Base-by-base conservation (phyloP, 2,888 invertebrate species). In the Temnothorax unifasciatus region DNA sequence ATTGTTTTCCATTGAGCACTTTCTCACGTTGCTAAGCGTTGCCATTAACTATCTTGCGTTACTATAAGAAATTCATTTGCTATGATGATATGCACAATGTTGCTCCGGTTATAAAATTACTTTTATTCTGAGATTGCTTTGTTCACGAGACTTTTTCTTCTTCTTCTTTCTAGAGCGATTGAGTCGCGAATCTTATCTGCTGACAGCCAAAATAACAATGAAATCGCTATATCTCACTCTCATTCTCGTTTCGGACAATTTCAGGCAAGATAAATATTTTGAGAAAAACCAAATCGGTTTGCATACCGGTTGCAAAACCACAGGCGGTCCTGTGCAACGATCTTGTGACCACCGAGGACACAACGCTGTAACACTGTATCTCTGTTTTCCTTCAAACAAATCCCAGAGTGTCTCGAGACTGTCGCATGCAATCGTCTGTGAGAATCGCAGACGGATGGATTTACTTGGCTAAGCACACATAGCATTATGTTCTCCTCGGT, bases 1-100 rank as follows among this genome's bases (percentile, higher is more conserved):
- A 86, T 89, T 89, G 89, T 89, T 85, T 89, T 73, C 79, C 34
- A 44, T 38, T 29, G 59, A 69, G 44, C 54, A 63, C 61, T 50
- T 81, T 85, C 89, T 84, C 87, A 82, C 73, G 61, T 69, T 52
- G 44, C 18, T 41, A 61, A 82, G 47, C 71, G 64, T 50, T 61
- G 29, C 73, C 52, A 71, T 86, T 85, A 85, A 83, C 57, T 15
- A 50, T 13, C n/a, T 68, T 18, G n/a, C 6, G 18, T 73, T 59
- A 59, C 18, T 41, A 18, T 59, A 74, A 59, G 38, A 75, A 21
- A 34, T 29, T 34, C 4, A 15, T 34, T 73, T 59, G 44, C n/a
- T 47, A 25, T 4, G 13, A 29, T 6, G 41, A 21, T 59, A 44
- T n/a, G n/a, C 44, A 66, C 15, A 66, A 66, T 13, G 21, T 44